phyloP scores from a whole-genome alignment of 2,797 vertebrate species.

The Sebastiscus albofasciatus region DNA sequence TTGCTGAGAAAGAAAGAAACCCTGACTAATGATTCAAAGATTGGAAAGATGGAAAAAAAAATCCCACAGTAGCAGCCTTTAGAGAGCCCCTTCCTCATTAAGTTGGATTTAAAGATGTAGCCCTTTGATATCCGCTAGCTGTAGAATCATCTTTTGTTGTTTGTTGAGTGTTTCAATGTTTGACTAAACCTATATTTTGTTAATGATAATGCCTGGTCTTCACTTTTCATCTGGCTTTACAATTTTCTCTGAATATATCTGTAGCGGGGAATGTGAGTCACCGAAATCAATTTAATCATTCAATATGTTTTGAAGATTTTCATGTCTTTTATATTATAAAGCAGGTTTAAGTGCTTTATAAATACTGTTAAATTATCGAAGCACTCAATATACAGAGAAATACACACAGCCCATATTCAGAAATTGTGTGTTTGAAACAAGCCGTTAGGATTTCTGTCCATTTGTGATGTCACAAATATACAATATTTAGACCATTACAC shows the following conservation, averaged over 20 bases:
- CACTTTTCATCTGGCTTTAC: background rate
- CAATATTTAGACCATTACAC: too few species aligned
- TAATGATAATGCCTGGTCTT: background rate
- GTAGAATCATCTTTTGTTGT: background rate
- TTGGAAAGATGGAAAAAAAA: background rate
- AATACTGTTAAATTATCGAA: too few species aligned
- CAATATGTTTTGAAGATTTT: background rate
- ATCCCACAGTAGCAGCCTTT: background rate
- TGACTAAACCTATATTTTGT: background rate
- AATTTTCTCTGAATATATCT: background rate
- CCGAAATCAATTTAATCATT: background rate
- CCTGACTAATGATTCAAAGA: constrained; percentile 23
- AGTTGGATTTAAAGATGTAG: constrained; percentile 20
- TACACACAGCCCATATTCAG: too few species aligned
- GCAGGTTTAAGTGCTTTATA: too few species aligned
- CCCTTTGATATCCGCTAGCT: constrained; percentile 15
- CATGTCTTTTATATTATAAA: too few species aligned
- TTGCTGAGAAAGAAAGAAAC: constrained; percentile 6
- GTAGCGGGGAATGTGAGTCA: background rate
- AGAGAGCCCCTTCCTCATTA: constrained; percentile 12
- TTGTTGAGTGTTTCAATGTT: background rate
- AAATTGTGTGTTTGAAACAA: too few species aligned
- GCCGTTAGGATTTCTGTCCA: too few species aligned
- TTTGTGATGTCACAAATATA: background rate
- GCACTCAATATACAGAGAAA: too few species aligned